These are phyloP conservation scores for Atherinosoma microstoma DNA, from an alignment of 2,797 vertebrate species.

Conservation along the genomic window DNA sequence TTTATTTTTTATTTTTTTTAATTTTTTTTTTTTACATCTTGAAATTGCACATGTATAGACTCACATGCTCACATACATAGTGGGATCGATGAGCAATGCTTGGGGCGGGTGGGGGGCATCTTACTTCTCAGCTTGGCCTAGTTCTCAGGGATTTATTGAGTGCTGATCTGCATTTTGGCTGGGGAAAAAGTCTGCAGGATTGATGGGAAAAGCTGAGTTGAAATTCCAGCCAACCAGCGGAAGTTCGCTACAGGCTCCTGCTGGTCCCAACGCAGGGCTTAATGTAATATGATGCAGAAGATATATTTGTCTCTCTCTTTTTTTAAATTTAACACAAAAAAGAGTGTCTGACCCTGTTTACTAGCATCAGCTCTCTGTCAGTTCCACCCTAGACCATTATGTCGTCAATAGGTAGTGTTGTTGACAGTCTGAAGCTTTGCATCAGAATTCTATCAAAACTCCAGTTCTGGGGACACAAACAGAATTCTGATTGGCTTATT, in stretches of 20 bases:
- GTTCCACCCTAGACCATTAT: conserved; percentile 16
- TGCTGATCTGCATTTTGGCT: conserved; percentile 77
- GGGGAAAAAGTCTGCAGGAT: conserved; percentile 74
- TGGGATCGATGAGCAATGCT: conserved; percentile 66
- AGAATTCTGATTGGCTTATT: conserved; percentile 26
- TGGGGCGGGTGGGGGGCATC: conserved; percentile 50
- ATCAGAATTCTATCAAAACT: conserved; percentile 31
- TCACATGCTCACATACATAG: conserved; percentile 26
- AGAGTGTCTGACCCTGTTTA: conserved; percentile 27
- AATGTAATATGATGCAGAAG: conserved; percentile 54
- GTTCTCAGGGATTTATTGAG: conserved; percentile 82
- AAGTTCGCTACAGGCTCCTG: conserved; percentile 56
- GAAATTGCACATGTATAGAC: conserved; percentile 33
- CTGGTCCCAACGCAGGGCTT: conserved; percentile 50
- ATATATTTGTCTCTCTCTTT: conserved; percentile 35
- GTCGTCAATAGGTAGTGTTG: conserved; percentile 13
- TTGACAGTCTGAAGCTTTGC: conserved; percentile 10
- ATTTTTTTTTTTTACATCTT: background rate
- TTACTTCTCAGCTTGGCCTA: conserved; percentile 74
- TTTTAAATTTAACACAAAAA: conserved; percentile 37
- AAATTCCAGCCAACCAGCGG: conserved; percentile 65
- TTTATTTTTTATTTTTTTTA: background rate
- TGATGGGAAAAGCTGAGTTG: conserved; percentile 76
- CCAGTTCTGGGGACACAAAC: background rate
- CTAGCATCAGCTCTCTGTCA: conserved; percentile 23